Conservation (phyloP, 2,797 vertebrate genomes). For the Tympanoctomys barrerae region DNA sequence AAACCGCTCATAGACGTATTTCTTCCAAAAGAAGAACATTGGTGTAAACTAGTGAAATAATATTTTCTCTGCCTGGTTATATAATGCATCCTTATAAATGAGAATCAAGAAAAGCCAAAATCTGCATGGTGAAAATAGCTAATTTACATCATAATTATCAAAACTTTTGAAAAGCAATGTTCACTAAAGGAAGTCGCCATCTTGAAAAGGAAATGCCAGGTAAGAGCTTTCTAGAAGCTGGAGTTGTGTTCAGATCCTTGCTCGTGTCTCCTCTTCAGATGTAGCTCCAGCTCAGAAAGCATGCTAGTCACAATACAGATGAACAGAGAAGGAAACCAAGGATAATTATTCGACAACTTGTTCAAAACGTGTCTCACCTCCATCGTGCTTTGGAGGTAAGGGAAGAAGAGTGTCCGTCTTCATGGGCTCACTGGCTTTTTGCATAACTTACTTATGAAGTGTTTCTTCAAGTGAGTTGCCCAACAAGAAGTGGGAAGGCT, state of each 20-base stretch:
- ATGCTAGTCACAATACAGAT: not conserved
- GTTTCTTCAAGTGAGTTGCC: not conserved
- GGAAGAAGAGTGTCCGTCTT: not conserved
- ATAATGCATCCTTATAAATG: not conserved
- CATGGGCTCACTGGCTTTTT: not conserved
- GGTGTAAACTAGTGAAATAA: not conserved
- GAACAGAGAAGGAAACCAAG: not conserved
- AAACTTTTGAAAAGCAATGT: not conserved
- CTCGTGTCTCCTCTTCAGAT: not conserved
- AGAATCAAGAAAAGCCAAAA: not conserved
- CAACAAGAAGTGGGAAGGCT: not conserved
- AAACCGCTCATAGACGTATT: not conserved
- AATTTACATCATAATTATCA: not conserved
- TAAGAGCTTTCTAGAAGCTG: not conserved
- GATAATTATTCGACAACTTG: not conserved
- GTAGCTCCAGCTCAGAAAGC: not conserved
- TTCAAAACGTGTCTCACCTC: not conserved
- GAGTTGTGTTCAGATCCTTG: not conserved
- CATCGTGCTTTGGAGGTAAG: not conserved
- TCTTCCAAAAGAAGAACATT: conserved; percentile 1
- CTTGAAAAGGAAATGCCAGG: not conserved
- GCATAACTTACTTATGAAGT: not conserved
- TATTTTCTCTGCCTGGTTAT: not conserved
- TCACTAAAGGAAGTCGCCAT: not conserved
- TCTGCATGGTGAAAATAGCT: not conserved